Base-by-base conservation (phyloP, 2,888 invertebrate species). In the Euproctis similis region DNA sequence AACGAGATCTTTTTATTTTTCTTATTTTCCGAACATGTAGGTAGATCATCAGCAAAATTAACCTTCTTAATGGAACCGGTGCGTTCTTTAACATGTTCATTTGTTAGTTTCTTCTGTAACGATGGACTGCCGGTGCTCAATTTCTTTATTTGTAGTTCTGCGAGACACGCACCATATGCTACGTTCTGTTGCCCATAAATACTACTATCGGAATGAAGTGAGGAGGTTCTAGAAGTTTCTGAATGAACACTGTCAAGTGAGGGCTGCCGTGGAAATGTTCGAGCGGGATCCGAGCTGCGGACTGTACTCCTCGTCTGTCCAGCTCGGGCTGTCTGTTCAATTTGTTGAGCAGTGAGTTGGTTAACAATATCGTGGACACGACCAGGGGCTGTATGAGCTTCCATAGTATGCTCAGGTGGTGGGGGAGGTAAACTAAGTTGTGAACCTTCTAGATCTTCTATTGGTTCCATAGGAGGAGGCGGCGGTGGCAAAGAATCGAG, bases 401-500 rank as follows among this genome's bases (percentile, higher is more conserved):
- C 80, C 13, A 75, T 61, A 1, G 85, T 78, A 42, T 85, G 81
- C 46, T 81, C 86, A 8, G 88, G 86, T 1, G 93, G 93, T 1
- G 92, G 92, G 5, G 92, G 93, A 4, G 93, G 93, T 19, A 93
- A 70, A 22, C 92, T 92, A 14, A 92, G 70, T 54, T 91, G 90
- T 4, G 93, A 92, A 3, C 92, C 92, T 7, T 88, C 87, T 5
- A 90, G 69, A 35, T 90, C 89, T 25, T 80, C 78, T 8, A 68
- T 24, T 87, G 92, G 37, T 10, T 69, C 70, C 4, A 64, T 53
- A 0, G 93, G 93, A 7, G 93, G 93, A 1, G 93, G 94, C 8
- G 93, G 93, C 0, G 93, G 93, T 0, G 92, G 93, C 34, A 93
- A 69, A n/a, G 92, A 93, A 49, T 94, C 93, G 20, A 93, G 68